Evolutionary conservation across 2,113 vertebrate genomes (phyloP).

Genomic region (Barbus barbus): DNA sequence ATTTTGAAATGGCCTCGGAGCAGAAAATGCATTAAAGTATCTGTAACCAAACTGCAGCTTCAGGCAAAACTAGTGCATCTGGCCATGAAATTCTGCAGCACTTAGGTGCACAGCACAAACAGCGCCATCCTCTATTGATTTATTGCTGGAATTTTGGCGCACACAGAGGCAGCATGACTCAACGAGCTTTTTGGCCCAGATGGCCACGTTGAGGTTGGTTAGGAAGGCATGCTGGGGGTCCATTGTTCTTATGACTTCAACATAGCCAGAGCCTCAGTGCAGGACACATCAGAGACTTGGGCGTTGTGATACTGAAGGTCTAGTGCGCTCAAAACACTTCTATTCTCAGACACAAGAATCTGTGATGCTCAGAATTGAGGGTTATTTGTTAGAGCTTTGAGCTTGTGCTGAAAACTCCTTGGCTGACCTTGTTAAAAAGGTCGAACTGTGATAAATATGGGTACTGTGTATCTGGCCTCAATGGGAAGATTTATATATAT

Average conservation of each 20-base stretch:
- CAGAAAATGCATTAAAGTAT: slow-evolving; percentile 3
- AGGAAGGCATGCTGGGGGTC: background rate
- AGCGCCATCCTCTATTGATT: slow-evolving; percentile 13
- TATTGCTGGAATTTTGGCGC: background rate
- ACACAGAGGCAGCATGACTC: background rate
- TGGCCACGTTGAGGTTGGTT: background rate
- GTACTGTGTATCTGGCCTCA: slow-evolving; percentile 1
- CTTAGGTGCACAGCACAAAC: background rate
- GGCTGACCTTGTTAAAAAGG: slow-evolving; percentile 35
- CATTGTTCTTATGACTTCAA: background rate
- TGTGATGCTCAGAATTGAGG: slow-evolving; percentile 15
- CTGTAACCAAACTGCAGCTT: background rate
- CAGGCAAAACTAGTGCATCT: slow-evolving; percentile 3
- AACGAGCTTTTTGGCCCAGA: slow-evolving; percentile 21
- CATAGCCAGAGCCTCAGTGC: background rate
- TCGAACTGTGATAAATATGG: background rate
- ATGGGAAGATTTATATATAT: background rate
- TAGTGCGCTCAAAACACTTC: slow-evolving; percentile 15
- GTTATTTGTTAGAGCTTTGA: slow-evolving; percentile 28
- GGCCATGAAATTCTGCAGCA: background rate
- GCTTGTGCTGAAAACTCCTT: background rate
- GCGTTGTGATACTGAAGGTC: slow-evolving; percentile 23
- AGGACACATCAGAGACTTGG: slow-evolving; percentile 25
- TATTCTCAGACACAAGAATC: slow-evolving; percentile 20
- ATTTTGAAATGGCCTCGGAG: background rate